Base-by-base conservation (phyloP, 2,888 invertebrate species). In the Auanema sp. region DNA sequence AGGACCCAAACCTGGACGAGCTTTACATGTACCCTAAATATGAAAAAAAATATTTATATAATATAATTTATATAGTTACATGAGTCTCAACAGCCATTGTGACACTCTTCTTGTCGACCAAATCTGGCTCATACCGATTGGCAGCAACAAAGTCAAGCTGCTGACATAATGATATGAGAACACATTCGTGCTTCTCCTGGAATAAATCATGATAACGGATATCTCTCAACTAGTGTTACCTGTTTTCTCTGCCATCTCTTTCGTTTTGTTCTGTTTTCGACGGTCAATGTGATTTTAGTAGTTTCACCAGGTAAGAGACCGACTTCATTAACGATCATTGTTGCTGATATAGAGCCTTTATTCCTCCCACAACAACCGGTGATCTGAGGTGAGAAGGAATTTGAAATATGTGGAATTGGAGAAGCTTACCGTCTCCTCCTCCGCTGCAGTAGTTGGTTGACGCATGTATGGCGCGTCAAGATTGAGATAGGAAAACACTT, bases 11-110 rank as follows among this genome's bases (percentile, higher is more conserved):
- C 75, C 73, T 5, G 72, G 71, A 41, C 68, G 66, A 11, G 76
- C 74, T 64, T 79, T 80, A 69, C 80, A 80, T 0, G 79, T 76
- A 8, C 79, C 79, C 79, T 79, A n/a, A n/a, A n/a, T n/a, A n/a
- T n/a, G 61, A 25, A 78, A 72, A 6, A 8, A 18, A 3, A n/a
- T 23, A n/a, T 16, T 16, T 12, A 23, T 40, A 16, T 11, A 2
- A 2, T 6, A 14, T 58, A 5, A 10, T 24, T 4, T 2, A 23
- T 16, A 54, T n/a, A 60, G 66, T 62, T 33, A 79, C 79, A 63
- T 78, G 77, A 51, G 73, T 76, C 52, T 79, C 76, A 8, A 81
- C 74, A 1, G 77, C 81, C 14, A 80, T 76, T 8, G 81, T 81
- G 16, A 81, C 61, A 16, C 76, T 75, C 50, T 75, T 77, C 18